phyloP scores from a whole-genome alignment of 2,888 invertebrate species.

The Scotopteryx bipunctaria region DNA sequence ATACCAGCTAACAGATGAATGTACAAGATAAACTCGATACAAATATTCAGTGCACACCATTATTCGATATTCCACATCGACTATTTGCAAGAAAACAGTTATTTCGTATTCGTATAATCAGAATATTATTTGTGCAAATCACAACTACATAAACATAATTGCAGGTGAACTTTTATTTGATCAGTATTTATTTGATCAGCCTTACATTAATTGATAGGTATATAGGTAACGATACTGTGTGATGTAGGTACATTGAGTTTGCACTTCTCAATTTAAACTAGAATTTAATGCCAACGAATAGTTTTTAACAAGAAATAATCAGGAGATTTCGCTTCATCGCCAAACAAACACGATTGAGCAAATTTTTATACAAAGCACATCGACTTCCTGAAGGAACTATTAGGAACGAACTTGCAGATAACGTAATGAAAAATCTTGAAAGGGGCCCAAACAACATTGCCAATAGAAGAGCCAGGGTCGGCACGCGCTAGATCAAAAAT shows the following conservation, averaged over 20 bases:
- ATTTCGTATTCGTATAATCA: conserved; percentile 38
- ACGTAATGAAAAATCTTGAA: conserved; percentile 67
- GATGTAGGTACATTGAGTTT: conserved; percentile 35
- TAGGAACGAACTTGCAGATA: conserved; percentile 75
- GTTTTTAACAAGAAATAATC: conserved; percentile 46
- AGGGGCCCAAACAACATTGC: conserved; percentile 42
- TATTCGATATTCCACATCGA: conserved; percentile 42
- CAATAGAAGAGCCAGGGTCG: conserved; percentile 29
- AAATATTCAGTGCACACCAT: conserved; percentile 52
- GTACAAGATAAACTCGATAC: conserved; percentile 60
- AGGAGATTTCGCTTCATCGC: conserved; percentile 53
- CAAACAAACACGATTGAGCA: conserved; percentile 74
- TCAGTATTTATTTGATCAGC: conserved; percentile 47
- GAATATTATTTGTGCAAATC: conserved; percentile 59
- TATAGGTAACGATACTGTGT: conserved; percentile 52
- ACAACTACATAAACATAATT: conserved; percentile 38
- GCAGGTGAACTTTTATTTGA: conserved; percentile 35
- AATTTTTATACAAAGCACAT: conserved; percentile 72
- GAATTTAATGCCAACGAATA: conserved; percentile 36
- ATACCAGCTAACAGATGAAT: conserved; percentile 78
- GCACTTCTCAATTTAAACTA: conserved; percentile 39
- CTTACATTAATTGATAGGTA: conserved; percentile 58
- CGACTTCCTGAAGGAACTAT: conserved; percentile 64
- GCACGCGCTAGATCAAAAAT: conserved; percentile 31
- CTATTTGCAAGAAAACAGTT: conserved; percentile 45